phyloP scores from a whole-genome alignment of 2,797 vertebrate species.

The Halcyon badia region DNA sequence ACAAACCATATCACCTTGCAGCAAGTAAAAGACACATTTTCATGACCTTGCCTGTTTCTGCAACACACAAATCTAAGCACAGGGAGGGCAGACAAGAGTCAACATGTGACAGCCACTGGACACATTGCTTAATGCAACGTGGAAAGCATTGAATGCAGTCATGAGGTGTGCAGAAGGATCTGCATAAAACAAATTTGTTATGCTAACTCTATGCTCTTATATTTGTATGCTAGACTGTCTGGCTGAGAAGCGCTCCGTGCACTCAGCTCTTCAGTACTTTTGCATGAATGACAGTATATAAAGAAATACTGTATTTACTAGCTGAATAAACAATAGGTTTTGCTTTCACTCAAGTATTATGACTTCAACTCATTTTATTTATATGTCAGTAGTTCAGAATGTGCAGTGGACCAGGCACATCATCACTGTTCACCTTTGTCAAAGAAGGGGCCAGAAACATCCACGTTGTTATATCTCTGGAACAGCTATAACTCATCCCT shows the following conservation, averaged over 20 bases:
- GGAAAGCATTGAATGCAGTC: background rate
- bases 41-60: slow-evolving; percentile 1
- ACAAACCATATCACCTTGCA: slow-evolving; percentile 56
- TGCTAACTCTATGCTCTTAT: background rate
- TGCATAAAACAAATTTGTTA: slow-evolving; percentile 6
- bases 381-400: slow-evolving; percentile 61
- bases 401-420: slow-evolving; percentile 64
- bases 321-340: slow-evolving; percentile 71
- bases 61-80: background rate
- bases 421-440: slow-evolving; percentile 60
- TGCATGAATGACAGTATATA: slow-evolving; percentile 55
- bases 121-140: background rate
- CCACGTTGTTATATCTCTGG: background rate
- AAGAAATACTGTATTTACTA: slow-evolving; percentile 54
- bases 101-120: slow-evolving; percentile 25
- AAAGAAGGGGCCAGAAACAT: slow-evolving; percentile 51
- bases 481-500: slow-evolving; percentile 46
- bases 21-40: slow-evolving; percentile 35
- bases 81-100: background rate
- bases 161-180: slow-evolving; percentile 2
- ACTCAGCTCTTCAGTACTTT: background rate
- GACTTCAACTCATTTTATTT: slow-evolving; percentile 68
- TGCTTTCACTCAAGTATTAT: slow-evolving; percentile 61
- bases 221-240: background rate
- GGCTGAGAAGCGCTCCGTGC: background rate